A percentile compares a stretch with the other conserved stretches of the same genome.
phyloP scores from a whole-genome alignment of 2,113 vertebrate genomes.

The Thamnophis sirtalis region DNA sequence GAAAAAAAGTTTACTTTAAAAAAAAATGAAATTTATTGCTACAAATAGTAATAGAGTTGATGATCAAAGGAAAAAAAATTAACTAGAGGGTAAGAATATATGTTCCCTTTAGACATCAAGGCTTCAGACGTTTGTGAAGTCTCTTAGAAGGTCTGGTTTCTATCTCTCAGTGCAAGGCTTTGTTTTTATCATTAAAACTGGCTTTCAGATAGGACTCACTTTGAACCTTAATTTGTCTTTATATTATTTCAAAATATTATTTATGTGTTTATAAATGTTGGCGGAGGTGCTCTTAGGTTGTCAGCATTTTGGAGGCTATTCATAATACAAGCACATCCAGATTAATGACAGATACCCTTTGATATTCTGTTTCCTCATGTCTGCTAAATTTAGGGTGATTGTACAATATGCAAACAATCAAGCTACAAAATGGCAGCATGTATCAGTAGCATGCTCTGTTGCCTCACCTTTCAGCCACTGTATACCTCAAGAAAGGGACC shows the following conservation, averaged over 20 bases:
- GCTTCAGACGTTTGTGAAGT: slow-evolving; percentile 58
- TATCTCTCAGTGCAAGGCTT: slow-evolving; percentile 43
- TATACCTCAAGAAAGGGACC: slow-evolving; percentile 53
- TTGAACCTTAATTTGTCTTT: slow-evolving; percentile 69
- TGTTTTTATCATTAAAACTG: slow-evolving; percentile 47
- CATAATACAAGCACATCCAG: slow-evolving; percentile 54
- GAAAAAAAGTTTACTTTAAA: slow-evolving; percentile 38
- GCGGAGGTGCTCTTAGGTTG: slow-evolving; percentile 39
- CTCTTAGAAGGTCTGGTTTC: slow-evolving; percentile 59
- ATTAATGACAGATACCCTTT: slow-evolving; percentile 60
- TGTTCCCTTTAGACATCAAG: slow-evolving; percentile 37
- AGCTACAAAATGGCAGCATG: not conserved
- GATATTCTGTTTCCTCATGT: slow-evolving; percentile 51
- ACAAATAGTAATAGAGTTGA: slow-evolving; percentile 50
- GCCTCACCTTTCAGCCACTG: slow-evolving; percentile 41
- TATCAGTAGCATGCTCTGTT: slow-evolving; percentile 52
- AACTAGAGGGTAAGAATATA: slow-evolving; percentile 37
- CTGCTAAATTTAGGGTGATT: slow-evolving; percentile 53
- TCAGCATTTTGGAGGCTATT: slow-evolving; percentile 54
- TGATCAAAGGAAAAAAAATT: slow-evolving; percentile 19
- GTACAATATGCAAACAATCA: slow-evolving; percentile 55
- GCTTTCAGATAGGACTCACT: slow-evolving; percentile 52
- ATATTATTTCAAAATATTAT: slow-evolving; percentile 56
- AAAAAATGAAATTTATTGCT: slow-evolving; percentile 52
- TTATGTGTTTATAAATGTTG: slow-evolving; percentile 58